Conservation (phyloP, 2,888 invertebrate species). For the Lucinisca nassula region DNA sequence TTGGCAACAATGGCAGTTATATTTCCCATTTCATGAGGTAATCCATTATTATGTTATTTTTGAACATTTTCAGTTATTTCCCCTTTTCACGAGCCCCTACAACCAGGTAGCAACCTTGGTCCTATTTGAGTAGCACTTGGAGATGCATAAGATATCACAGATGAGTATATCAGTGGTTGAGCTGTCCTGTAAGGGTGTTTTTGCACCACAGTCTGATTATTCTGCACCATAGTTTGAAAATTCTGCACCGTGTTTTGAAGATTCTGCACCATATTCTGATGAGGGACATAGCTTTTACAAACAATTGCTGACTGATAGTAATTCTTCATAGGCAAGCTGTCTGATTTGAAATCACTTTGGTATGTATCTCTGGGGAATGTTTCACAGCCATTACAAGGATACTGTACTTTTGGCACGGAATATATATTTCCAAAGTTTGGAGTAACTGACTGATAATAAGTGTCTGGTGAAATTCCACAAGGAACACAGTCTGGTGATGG, state of each 20-base stretch:
- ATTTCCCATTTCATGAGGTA: too few relatives aligned
- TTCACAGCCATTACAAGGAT: not conserved
- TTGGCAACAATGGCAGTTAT: too few relatives aligned
- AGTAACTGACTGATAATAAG: not conserved
- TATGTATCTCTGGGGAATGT: not conserved
- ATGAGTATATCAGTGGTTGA: not conserved
- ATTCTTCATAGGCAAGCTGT: not conserved
- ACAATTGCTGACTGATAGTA: not conserved
- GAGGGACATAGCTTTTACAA: not conserved
- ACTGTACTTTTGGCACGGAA: not conserved
- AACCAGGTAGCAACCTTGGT: not conserved
- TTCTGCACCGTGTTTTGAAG: not conserved
- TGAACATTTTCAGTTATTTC: too few relatives aligned
- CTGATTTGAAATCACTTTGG: not conserved
- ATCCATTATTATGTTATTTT: too few relatives aligned
- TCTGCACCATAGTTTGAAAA: not conserved
- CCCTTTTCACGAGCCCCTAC: slow-evolving; percentile 4
- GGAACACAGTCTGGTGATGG: not conserved
- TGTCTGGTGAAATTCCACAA: not conserved
- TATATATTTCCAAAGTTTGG: not conserved
- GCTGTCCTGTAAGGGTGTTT: not conserved
- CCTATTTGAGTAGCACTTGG: slow-evolving; percentile 10
- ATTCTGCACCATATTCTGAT: not conserved
- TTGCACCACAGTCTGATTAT: not conserved
- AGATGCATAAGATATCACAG: slow-evolving; percentile 6